Evolutionary conservation across 2,888 invertebrate species (phyloP).

Genomic region (Scrobipalpa costella): DNA sequence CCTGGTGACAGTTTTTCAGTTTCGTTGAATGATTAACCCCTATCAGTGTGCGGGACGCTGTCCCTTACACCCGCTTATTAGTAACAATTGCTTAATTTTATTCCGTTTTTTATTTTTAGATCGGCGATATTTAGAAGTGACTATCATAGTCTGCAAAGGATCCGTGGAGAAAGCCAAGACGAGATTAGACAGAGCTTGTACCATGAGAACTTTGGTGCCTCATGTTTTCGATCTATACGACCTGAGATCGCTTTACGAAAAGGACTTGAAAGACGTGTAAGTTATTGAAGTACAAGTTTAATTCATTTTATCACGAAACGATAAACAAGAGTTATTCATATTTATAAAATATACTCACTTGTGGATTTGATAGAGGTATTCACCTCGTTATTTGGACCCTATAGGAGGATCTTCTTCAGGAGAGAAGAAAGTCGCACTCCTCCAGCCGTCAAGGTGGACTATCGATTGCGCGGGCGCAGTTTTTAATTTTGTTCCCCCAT

Average conservation of each 20-base stretch:
- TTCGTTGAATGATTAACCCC: too few species aligned
- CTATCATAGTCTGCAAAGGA: conserved; percentile 36
- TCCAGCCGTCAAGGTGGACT: background rate
- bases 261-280: background rate
- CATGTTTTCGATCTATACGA: conserved; percentile 35
- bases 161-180: conserved; percentile 35
- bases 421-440: too few species aligned
- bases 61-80: too few species aligned
- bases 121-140: conserved; percentile 5
- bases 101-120: conserved; percentile 10
- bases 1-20: too few species aligned
- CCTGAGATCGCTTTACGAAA: background rate
- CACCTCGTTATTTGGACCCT: too few species aligned
- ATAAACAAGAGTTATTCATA: too few species aligned
- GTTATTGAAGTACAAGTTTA: background rate
- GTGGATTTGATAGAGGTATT: too few species aligned
- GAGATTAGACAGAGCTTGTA: conserved; percentile 38
- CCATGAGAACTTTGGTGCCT: conserved; percentile 40
- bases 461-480: too few species aligned
- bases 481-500: too few species aligned
- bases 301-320: background rate
- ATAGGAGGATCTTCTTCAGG: too few species aligned
- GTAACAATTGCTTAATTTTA: background rate
- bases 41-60: too few species aligned
- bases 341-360: too few species aligned